Conservation (phyloP, 1,140 invertebrate genomes). For the Dermatophagoides farinae region DNA sequence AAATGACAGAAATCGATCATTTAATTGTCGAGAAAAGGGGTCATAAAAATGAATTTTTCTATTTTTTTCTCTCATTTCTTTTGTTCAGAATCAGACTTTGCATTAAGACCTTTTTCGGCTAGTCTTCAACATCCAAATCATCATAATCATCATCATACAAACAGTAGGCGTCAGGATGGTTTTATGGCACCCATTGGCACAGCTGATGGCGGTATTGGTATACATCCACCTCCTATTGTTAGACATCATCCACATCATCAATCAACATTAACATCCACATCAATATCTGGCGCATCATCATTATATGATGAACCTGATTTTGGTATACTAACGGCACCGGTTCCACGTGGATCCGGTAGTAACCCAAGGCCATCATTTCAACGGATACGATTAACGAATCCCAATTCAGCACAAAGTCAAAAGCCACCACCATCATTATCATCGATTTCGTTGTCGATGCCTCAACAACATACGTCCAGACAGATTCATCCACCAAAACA, state of each 20-base stretch:
- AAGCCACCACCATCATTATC: not conserved
- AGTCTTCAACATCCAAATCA: not conserved
- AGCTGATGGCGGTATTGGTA: not conserved
- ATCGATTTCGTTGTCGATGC: not conserved
- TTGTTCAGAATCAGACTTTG: not conserved
- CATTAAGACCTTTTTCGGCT: not conserved
- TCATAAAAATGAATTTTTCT: not conserved
- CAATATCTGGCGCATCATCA: not conserved
- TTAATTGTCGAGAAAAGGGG: too few relatives aligned
- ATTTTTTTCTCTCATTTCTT: not conserved
- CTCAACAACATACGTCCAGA: not conserved
- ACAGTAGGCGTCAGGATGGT: too few relatives aligned
- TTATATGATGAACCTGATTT: not conserved
- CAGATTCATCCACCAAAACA: not conserved
- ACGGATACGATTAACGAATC: constrained; percentile 4
- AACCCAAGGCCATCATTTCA: constrained; percentile 4
- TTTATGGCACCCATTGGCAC: not conserved
- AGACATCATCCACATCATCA: not conserved
- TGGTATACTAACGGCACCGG: not conserved
- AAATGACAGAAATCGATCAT: too few relatives aligned
- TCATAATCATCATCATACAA: too few relatives aligned
- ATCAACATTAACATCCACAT: not conserved
- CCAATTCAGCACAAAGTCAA: not conserved
- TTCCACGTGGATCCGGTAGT: not conserved
- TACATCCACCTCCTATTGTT: not conserved